phyloP scores from a whole-genome alignment of 2,888 invertebrate species.

The Parapristionchus giblindavisi region DNA sequence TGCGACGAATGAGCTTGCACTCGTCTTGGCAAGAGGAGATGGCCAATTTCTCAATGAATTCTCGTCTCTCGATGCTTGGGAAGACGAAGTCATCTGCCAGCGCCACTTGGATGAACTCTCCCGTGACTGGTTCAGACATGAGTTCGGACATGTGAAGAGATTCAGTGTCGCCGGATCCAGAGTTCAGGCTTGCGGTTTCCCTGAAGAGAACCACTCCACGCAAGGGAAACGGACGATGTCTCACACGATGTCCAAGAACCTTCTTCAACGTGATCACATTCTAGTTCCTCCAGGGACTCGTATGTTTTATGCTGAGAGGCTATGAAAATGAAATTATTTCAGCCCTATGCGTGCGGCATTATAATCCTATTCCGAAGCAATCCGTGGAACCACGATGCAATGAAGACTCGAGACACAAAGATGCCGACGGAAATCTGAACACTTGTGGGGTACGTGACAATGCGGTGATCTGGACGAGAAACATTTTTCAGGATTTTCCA shows the following conservation, averaged over 20 bases:
- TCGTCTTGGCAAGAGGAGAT: not conserved
- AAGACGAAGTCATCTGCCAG: not conserved
- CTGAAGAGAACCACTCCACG: not conserved
- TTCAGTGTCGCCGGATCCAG: not conserved
- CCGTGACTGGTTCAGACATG: not conserved
- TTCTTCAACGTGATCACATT: not conserved
- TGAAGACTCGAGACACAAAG: too few relatives aligned
- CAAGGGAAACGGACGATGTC: not conserved
- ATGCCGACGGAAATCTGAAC: too few relatives aligned
- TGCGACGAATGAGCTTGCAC: not conserved
- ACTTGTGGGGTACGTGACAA: too few relatives aligned
- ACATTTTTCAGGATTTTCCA: too few relatives aligned
- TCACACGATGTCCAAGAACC: not conserved
- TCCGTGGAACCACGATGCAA: not conserved
- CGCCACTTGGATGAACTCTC: conserved; percentile 6
- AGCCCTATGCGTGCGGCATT: not conserved
- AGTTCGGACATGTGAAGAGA: not conserved
- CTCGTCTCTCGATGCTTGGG: not conserved
- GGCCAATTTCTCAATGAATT: not conserved
- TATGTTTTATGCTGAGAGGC: too few relatives aligned
- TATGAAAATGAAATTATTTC: too few relatives aligned
- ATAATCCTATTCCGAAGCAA: not conserved
- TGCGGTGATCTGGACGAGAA: too few relatives aligned
- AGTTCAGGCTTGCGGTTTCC: not conserved
- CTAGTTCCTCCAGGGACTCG: not conserved